Evolutionary conservation across 2,113 vertebrate species (phyloP), one percentile per base, ranked within the genome.

Genomic region (Istiophorus platypterus): DNA sequence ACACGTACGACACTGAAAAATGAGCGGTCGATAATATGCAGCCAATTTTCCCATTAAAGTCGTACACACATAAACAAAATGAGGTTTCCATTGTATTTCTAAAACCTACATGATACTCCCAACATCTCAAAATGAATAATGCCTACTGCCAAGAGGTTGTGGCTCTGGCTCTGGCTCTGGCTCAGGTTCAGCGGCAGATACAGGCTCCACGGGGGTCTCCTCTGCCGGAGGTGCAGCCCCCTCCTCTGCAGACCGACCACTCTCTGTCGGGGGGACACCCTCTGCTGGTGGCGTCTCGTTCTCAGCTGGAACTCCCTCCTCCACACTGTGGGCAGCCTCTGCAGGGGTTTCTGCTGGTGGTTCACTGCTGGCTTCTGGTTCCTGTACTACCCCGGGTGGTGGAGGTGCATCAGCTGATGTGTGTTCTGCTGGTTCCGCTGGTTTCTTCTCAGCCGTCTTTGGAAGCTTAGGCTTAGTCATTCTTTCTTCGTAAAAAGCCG

Each of bases 381-480:
- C 73, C 42, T 78, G 74, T 45, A 74, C 68, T 45, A 42, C 73
- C 31, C 64, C 64, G 49, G 78, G 75, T 37, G 80, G 65, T 57
- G 80, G 34, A 69, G 72, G 76, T 5, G 63, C 57, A 9, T 73
- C 68, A 18, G 47, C 39, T n/a, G 90, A 64, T 6, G 11, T 58
- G 54, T 87, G 85, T 42, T 62, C 7, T 65, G 37, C 63, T 49
- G 29, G 22, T 41, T 78, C 69, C 11, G 42, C 88, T 1, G 89
- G 76, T 72, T 93, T 93, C 88, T 93, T 95, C 81, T 95, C 93
- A 0, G 91, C 90, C 0, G 85, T 92, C 78, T 94, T 95, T 24
- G 93, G 93, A 26, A 94, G 91, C 75, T 89, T 93, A 0, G 90
- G 89, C 68, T 95, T 95, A 26, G 91, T 92, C 95, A 95, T 94